Conservation (phyloP, 2,888 invertebrate genomes). For the Calameuta filiformis region DNA sequence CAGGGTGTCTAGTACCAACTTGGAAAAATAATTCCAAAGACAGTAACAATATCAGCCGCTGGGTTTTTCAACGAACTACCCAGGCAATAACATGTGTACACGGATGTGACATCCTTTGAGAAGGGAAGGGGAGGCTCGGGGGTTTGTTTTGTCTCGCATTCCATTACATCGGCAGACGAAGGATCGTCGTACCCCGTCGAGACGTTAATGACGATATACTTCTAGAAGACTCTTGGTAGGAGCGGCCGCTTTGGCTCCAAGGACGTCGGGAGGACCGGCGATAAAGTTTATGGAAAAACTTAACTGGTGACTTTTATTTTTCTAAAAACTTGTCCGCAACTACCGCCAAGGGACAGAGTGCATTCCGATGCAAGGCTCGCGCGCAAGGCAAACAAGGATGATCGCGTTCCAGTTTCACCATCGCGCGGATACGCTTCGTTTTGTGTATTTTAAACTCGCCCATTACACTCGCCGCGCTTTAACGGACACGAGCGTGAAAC, state of each 20-base stretch:
- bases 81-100: not conserved
- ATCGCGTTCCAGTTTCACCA: conserved; percentile 14
- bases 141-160: not conserved
- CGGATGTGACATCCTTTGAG: not conserved
- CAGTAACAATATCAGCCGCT: not conserved
- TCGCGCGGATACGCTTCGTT: conserved; percentile 25
- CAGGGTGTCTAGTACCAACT: not conserved
- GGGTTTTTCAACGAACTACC: not conserved
- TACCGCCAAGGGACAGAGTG: conserved; percentile 17
- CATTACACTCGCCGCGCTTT: not conserved
- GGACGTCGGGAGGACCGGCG: not conserved
- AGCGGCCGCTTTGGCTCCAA: not conserved
- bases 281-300: not conserved
- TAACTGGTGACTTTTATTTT: not conserved
- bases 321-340: not conserved
- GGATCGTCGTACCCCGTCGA: not conserved
- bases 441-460: not conserved
- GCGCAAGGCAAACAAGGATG: conserved; percentile 22
- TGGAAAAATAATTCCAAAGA: not conserved
- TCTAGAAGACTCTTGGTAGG: not conserved
- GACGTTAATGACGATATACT: not conserved
- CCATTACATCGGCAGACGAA: not conserved
- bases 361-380: conserved; percentile 40
- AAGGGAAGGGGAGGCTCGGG: not conserved
- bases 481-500: not conserved